Evolutionary conservation across 2,888 invertebrate species (phyloP), one percentile per base, ranked within the genome.

Genomic region (Drosophila nr. perissopoda): DNA sequence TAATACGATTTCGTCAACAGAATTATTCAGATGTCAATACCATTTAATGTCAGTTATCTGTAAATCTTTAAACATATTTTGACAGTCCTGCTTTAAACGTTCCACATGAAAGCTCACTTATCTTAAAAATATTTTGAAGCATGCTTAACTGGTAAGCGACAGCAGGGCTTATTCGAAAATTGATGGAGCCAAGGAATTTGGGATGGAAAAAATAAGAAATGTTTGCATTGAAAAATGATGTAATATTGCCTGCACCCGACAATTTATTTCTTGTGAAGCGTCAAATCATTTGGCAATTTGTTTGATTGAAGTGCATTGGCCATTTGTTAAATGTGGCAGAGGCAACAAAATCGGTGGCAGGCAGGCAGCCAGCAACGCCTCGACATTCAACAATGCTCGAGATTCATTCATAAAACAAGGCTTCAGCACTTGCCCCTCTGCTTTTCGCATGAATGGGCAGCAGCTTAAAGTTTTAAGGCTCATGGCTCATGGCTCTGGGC

Each of bases 381-480:
- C 51, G 27, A 38, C 36, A 57, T 72, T 56, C 79, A 86, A 74
- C 82, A 76, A 68, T 84, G 72, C 65, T 74, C 87, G 74, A 82
- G 87, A 78, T 87, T 89, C 88, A 89, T 88, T 88, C 88, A 89
- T 85, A 79, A 88, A 86, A 80, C 25, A 67, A 63, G 56, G 49
- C 57, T 70, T 73, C 73, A 76, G 60, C 75, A 76, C 74, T 77
- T 82, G 76, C 77, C 70, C 59, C 70, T 53, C 63, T 68, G 80
- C 65, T 71, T 82, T 80, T 86, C 74, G 86, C 88, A 79, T 88
- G 83, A 88, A 83, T 83, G 85, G 71, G 59, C 75, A 68, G 40
- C 60, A 76, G 72, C 70, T 76, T 66, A 58, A 73, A 61, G 73
- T 4, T 73, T 53, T 31, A 58, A 31, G 66, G 70, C 63, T 70